phyloP scores from a whole-genome alignment of 2,113 vertebrate species.

The Siphamia tubifer region DNA sequence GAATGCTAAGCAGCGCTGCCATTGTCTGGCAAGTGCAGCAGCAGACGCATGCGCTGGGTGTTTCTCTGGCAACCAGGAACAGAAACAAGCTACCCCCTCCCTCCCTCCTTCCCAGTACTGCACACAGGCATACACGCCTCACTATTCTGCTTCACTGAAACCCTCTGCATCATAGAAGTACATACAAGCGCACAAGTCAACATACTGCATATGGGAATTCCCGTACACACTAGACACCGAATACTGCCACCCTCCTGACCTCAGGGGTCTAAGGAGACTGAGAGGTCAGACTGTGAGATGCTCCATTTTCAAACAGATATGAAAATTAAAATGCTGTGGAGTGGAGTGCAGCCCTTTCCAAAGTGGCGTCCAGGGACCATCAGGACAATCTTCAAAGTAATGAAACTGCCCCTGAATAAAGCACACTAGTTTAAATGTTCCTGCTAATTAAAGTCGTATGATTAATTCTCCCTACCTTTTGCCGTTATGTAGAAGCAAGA shows the following conservation, averaged over 20 bases:
- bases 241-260: constrained; percentile 41
- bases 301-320: constrained; percentile 6
- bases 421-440: neutral
- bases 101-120: neutral
- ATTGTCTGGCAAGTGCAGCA: constrained; percentile 78
- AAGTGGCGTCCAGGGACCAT: neutral
- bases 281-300: constrained; percentile 38
- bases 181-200: constrained; percentile 14
- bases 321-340: constrained; percentile 10
- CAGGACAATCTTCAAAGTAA: neutral
- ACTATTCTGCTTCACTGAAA: neutral
- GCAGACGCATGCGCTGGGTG: constrained; percentile 72
- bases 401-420: neutral
- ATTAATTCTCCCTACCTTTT: neutral
- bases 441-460: neutral
- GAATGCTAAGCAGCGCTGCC: constrained; percentile 81
- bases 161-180: constrained; percentile 10
- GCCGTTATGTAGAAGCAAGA: too few relatives aligned
- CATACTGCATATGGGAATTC: constrained; percentile 40
- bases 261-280: constrained; percentile 4
- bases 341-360: neutral
- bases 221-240: constrained; percentile 23
- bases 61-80: constrained; percentile 78
- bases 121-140: constrained; percentile 10
- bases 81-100: constrained; percentile 48